Conservation (phyloP, 35 echinoderm and acorn worm genomes). For the Ophioderma brevispina region DNA sequence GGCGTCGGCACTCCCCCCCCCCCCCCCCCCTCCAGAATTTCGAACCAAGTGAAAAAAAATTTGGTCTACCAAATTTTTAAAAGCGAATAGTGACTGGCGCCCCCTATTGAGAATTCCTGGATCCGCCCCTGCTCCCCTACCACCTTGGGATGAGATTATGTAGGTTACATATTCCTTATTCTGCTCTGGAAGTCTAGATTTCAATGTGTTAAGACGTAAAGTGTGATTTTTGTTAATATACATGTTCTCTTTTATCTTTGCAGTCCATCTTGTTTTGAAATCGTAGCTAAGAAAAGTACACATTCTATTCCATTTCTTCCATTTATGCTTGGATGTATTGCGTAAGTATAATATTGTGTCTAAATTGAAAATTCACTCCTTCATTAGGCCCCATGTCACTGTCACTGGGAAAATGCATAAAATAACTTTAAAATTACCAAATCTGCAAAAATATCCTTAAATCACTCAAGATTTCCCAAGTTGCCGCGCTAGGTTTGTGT, state of each 20-base stretch:
- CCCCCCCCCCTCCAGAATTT: no score
- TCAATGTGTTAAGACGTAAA: not conserved
- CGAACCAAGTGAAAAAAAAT: no score
- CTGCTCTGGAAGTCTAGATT: not conserved
- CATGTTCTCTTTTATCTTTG: not conserved
- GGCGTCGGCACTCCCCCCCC: no score
- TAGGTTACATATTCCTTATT: not conserved
- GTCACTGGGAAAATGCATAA: not conserved
- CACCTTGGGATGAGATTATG: not conserved
- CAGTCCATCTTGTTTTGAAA: not conserved
- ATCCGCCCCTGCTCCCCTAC: no score
- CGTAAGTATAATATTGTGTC: not conserved
- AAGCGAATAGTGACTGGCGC: no score
- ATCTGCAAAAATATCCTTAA: no score
- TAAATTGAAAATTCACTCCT: not conserved
- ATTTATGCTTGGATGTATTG: not conserved
- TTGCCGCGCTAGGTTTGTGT: no score
- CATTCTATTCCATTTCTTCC: not conserved
- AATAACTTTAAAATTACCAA: no score
- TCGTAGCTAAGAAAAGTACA: not conserved
- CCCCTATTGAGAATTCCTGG: no score
- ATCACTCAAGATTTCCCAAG: no score
- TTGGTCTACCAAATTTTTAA: no score
- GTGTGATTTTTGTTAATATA: not conserved
- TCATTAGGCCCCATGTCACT: not conserved